Percentiles rank a stretch among this genome's conserved stretches.
phyloP scores from a whole-genome alignment of 2,113 vertebrate genomes.

The Daubentonia madagascariensis region DNA sequence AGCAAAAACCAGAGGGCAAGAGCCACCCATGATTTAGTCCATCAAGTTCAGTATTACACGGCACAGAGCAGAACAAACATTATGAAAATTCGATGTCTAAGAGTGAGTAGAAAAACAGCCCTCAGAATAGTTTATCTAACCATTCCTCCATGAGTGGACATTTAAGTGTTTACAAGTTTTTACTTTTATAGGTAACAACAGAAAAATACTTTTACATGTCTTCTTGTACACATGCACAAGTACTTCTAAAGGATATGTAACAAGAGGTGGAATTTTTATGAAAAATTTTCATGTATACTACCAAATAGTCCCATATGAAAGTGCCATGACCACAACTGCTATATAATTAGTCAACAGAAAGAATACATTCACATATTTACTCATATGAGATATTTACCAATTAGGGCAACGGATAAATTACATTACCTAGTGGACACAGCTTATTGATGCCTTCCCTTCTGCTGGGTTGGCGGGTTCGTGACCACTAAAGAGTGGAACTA shows the following conservation, averaged over 20 bases:
- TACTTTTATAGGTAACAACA: not conserved
- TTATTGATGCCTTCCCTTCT: not conserved
- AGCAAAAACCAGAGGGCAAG: not conserved
- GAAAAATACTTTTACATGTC: not conserved
- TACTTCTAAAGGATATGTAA: not conserved
- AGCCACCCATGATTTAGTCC: not conserved
- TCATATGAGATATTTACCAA: not conserved
- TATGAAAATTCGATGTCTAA: not conserved
- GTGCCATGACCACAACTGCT: not conserved
- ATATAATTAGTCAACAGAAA: not conserved
- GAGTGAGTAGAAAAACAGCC: not conserved
- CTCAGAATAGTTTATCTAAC: not conserved
- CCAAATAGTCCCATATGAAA: not conserved
- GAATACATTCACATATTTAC: not conserved
- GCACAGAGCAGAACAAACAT: not conserved
- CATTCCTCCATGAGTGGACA: not conserved
- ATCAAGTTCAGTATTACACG: not conserved
- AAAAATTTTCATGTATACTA: not conserved
- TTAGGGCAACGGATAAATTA: not conserved
- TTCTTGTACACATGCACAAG: not conserved
- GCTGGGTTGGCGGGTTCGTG: not conserved
- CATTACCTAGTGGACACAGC: not conserved
- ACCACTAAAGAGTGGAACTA: not conserved
- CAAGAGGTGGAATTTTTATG: not conserved
- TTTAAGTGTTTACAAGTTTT: not conserved